phyloP scores from a whole-genome alignment of 2,113 vertebrate genomes.

The Diadophis punctatus region DNA sequence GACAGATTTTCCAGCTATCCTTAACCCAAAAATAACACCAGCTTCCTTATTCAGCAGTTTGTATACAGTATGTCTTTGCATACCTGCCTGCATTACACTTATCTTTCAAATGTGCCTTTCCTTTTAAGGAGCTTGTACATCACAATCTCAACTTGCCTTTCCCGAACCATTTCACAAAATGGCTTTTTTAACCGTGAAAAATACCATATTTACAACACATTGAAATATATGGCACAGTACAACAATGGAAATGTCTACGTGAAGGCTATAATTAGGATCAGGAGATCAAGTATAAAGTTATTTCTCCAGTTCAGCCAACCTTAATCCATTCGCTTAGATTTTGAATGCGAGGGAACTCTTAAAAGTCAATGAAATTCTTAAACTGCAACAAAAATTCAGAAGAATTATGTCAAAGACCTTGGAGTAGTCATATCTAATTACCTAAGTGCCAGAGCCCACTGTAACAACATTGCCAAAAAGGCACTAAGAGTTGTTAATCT shows the following conservation, averaged over 20 bases:
- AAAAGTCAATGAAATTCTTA: background rate
- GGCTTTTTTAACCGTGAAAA: slow-evolving; percentile 18
- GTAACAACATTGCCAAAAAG: too few species aligned
- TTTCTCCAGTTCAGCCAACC: slow-evolving; percentile 28
- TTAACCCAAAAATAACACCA: background rate
- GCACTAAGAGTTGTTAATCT: too few species aligned
- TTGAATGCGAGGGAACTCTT: too few species aligned
- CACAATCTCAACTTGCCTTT: background rate
- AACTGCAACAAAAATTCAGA: background rate
- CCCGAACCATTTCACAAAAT: slow-evolving; percentile 19
- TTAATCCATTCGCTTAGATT: background rate
- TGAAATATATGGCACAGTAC: background rate
- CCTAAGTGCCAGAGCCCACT: too few species aligned
- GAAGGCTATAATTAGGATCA: slow-evolving; percentile 17
- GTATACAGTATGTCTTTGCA: background rate
- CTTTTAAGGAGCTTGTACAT: background rate
- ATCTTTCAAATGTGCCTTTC: background rate
- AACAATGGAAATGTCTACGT: slow-evolving; percentile 37
- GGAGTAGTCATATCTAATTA: too few species aligned
- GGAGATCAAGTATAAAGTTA: slow-evolving; percentile 34
- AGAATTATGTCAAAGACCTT: too few species aligned
- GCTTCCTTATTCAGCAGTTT: background rate
- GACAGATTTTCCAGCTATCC: background rate
- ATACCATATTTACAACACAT: background rate
- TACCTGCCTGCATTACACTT: background rate